Base-by-base conservation (phyloP, 2,888 invertebrate genomes). In the Pyralis farinalis region DNA sequence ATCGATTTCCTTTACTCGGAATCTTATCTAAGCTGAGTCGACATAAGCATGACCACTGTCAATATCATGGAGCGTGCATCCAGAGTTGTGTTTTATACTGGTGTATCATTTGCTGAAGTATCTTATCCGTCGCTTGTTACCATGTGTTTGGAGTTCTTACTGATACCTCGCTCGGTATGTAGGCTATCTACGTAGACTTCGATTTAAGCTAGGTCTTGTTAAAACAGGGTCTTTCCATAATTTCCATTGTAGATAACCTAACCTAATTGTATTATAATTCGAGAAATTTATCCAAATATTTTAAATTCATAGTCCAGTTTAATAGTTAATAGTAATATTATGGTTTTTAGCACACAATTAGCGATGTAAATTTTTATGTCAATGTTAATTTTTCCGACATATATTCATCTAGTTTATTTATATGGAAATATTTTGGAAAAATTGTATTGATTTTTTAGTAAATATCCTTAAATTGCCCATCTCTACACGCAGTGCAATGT, bases 151-250 rank as follows among this genome's bases (percentile, higher is more conserved):
- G 55, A 56, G 69, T 59, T 60, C 55, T 60, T 49, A 58, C 48
- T 55, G 51, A 67, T 73, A 70, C 80, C 80, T 80, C 78, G 77
- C 79, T 76, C 67, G 65, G 71, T 69, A 66, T 68, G 73, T 62
- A 54, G 49, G 60, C 51, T 43, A 52, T 44, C 43, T 44, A 29
- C 49, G 57, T 44, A 43, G 46, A 4, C 16, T 16, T 50, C 43
- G 53, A 51, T 58, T 56, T 58, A 46, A 36, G 38, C 16, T 71
- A 71, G 65, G 66, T 75, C 68, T 68, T 61, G 49, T 70, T 55
- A 70, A 73, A 74, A 80, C 81, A 82, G 81, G 79, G 82, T 85
- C 81, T 72, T 83, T 82, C 76, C 76, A 82, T 72, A 73, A 72
- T 75, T 70, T 57, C 58, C 53, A 62, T 53, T 74, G 75, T 81